These are phyloP conservation scores for Drosophila kambysellisi DNA, from an alignment of 2,888 invertebrate species.

Conservation along the genomic window DNA sequence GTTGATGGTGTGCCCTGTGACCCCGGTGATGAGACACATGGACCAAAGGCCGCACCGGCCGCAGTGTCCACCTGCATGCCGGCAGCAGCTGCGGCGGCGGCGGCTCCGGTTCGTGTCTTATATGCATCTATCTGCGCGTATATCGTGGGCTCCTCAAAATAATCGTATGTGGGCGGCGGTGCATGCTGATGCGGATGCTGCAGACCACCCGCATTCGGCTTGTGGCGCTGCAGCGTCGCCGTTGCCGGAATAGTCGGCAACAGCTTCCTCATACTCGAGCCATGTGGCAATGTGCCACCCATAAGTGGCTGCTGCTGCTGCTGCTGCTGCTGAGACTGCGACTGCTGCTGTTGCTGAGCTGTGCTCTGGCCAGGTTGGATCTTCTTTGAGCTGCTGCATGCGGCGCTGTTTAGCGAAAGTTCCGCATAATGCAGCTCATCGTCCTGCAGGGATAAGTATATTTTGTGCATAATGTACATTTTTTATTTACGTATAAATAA, in stretches of 20 bases:
- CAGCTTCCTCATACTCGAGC: slow-evolving; percentile 82
- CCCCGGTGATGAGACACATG: slow-evolving; percentile 85
- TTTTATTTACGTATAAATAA: not conserved
- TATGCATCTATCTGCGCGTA: slow-evolving; percentile 91
- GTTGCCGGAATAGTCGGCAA: slow-evolving; percentile 82
- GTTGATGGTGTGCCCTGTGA: slow-evolving; percentile 84
- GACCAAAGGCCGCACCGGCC: slow-evolving; percentile 83
- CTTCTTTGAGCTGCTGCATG: slow-evolving; percentile 60
- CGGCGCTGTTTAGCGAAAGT: slow-evolving; percentile 74
- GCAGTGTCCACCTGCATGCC: slow-evolving; percentile 70
- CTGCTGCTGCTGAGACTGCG: slow-evolving; percentile 25
- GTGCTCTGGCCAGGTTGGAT: slow-evolving; percentile 40
- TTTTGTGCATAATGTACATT: not conserved
- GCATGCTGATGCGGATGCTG: slow-evolving; percentile 76
- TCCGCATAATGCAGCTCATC: slow-evolving; percentile 85
- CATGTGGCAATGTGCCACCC: slow-evolving; percentile 80
- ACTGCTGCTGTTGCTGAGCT: slow-evolving; percentile 37
- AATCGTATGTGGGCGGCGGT: slow-evolving; percentile 84
- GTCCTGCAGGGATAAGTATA: slow-evolving; percentile 62
- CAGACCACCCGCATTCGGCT: slow-evolving; percentile 75
- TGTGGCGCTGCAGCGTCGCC: slow-evolving; percentile 83
- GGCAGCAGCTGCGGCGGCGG: slow-evolving; percentile 47
- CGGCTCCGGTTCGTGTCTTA: slow-evolving; percentile 83
- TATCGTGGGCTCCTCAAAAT: slow-evolving; percentile 89
- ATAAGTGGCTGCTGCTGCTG: slow-evolving; percentile 50